A percentile compares a stretch with the other conserved stretches of the same genome.
These are phyloP conservation scores for Samia ricini DNA, from an alignment of 1,140 invertebrate genomes.

Conservation along the genomic window DNA sequence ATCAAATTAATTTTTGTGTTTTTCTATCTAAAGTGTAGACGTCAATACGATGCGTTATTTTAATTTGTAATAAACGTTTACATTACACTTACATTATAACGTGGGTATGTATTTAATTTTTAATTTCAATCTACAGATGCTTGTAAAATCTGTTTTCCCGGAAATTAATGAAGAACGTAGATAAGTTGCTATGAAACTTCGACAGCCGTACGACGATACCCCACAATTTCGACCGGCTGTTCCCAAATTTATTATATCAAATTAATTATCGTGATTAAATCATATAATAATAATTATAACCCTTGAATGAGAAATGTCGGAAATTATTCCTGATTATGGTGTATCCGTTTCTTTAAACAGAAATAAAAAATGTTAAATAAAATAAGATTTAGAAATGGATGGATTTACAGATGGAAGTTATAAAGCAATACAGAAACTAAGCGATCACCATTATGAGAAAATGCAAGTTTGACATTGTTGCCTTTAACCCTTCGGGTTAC, in stretches of 20 bases:
- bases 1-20: too few relatives aligned
- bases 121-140: neutral
- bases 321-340: neutral
- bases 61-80: too few relatives aligned
- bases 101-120: neutral
- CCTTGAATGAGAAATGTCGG: constrained; percentile 19
- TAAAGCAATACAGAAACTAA: too few relatives aligned
- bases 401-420: too few relatives aligned
- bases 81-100: too few relatives aligned
- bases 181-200: constrained; percentile 28
- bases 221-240: constrained; percentile 28
- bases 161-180: constrained; percentile 45
- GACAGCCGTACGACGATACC: constrained; percentile 34
- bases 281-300: constrained; percentile 30
- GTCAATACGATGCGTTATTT: too few relatives aligned
- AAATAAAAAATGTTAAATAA: constrained; percentile 18
- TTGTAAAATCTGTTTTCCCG: constrained; percentile 26
- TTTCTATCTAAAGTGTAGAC: too few relatives aligned
- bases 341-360: neutral
- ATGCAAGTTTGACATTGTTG: too few relatives aligned
- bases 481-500: too few relatives aligned
- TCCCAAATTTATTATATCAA: constrained; percentile 43
- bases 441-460: too few relatives aligned
- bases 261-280: constrained; percentile 44
- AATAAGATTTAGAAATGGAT: too few relatives aligned